Conservation (phyloP, 1,140 invertebrate species). For the Choristoneura fumiferana region DNA sequence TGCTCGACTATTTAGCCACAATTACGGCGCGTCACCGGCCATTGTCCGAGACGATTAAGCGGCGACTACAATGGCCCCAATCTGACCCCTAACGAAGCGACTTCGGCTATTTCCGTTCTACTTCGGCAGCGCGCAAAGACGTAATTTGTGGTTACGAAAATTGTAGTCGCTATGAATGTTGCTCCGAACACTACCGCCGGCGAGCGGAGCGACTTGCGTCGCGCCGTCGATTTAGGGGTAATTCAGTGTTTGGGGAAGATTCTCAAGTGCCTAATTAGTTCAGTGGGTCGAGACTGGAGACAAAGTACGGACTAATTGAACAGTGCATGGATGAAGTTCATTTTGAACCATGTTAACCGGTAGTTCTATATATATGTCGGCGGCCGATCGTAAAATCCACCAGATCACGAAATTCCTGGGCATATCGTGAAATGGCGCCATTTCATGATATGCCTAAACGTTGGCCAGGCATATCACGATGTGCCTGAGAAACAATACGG, state of each 20-base stretch:
- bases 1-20: constrained; percentile 62
- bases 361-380: no score
- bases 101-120: constrained; percentile 62
- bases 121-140: constrained; percentile 64
- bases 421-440: no score
- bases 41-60: constrained; percentile 66
- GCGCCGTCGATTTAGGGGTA: constrained; percentile 3
- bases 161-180: constrained; percentile 56
- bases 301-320: neutral
- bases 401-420: no score
- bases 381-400: no score
- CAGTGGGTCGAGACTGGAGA: neutral
- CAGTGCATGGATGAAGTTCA: no score
- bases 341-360: no score
- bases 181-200: constrained; percentile 41
- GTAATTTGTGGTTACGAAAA: constrained; percentile 71
- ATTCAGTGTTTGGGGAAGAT: neutral
- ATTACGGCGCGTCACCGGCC: constrained; percentile 66
- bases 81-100: constrained; percentile 71
- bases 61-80: constrained; percentile 61
- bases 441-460: no score
- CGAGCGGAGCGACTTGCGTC: constrained; percentile 29
- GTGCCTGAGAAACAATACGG: no score
- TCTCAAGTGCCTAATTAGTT: constrained; percentile 8
- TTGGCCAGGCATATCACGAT: no score